A percentile compares a stretch with the other conserved stretches of the same genome.
Conservation (phyloP, 2,888 invertebrate species). For the Lobophora halterata region DNA sequence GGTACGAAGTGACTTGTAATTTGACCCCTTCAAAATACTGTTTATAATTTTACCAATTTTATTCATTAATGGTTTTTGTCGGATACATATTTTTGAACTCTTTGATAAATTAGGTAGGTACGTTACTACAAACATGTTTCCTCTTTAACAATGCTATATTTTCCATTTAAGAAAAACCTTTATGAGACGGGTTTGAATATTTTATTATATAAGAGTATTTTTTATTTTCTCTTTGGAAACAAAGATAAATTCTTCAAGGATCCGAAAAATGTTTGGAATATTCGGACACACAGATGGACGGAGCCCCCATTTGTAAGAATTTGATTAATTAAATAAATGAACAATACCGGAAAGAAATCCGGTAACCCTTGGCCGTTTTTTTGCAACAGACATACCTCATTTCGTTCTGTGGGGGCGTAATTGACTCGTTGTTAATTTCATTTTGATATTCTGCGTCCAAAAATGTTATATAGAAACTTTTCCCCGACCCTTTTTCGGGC, state of each 20-base stretch:
- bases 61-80: conserved; percentile 34
- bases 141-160: conserved; percentile 4
- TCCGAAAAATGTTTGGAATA: conserved; percentile 50
- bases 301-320: conserved; percentile 73
- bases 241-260: neutral
- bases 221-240: too few species aligned
- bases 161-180: conserved; percentile 1
- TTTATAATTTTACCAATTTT: conserved; percentile 57
- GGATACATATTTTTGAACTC: conserved; percentile 20
- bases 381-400: conserved; percentile 68
- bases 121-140: conserved; percentile 11
- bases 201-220: too few species aligned
- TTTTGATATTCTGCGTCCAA: conserved; percentile 49
- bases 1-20: conserved; percentile 74
- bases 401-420: conserved; percentile 65
- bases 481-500: too few species aligned
- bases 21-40: conserved; percentile 63
- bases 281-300: conserved; percentile 63
- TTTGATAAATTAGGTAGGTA: conserved; percentile 25
- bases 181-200: neutral
- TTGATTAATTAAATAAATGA: conserved; percentile 78
- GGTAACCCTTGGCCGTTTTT: conserved; percentile 72
- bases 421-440: conserved; percentile 71
- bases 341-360: conserved; percentile 71
- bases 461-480: too few species aligned